Conservation (phyloP, 2,888 invertebrate genomes). For the Hyposoter didymator region DNA sequence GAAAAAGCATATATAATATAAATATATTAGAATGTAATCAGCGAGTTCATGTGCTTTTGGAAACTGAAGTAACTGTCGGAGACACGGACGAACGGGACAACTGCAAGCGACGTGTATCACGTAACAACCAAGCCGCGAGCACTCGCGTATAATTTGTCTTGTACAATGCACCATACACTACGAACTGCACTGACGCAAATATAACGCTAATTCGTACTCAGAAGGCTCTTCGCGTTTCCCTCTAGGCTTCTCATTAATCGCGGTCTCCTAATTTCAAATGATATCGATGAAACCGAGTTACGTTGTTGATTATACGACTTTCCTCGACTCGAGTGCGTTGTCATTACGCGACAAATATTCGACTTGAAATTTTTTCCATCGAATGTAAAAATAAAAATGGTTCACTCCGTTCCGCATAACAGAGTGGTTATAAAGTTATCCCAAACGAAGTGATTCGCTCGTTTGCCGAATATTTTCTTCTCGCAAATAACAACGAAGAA, state of each 20-base stretch:
- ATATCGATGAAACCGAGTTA: conserved; percentile 2
- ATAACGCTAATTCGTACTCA: conserved; percentile 45
- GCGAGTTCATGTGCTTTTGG: conserved; percentile 54
- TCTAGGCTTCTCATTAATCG: background rate
- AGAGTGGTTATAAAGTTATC: no score
- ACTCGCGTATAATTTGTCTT: conserved; percentile 58
- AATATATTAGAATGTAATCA: conserved; percentile 7
- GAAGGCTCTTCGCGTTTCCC: conserved; percentile 15
- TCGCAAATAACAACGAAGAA: no score
- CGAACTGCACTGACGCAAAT: conserved; percentile 40
- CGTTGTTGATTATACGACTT: background rate
- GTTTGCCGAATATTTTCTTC: no score
- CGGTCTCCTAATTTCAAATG: conserved; percentile 49
- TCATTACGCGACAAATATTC: background rate
- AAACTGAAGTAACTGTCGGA: conserved; percentile 61
- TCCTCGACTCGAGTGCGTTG: background rate
- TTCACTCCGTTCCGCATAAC: no score
- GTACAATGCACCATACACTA: conserved; percentile 51
- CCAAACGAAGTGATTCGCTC: no score
- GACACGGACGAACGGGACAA: conserved; percentile 63
- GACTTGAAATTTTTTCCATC: background rate
- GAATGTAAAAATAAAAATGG: background rate
- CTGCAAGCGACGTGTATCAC: conserved; percentile 63
- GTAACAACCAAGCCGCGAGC: conserved; percentile 55
- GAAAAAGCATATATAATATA: background rate